Conservation (phyloP, 2,113 vertebrate genomes). For the Grantiella picta region DNA sequence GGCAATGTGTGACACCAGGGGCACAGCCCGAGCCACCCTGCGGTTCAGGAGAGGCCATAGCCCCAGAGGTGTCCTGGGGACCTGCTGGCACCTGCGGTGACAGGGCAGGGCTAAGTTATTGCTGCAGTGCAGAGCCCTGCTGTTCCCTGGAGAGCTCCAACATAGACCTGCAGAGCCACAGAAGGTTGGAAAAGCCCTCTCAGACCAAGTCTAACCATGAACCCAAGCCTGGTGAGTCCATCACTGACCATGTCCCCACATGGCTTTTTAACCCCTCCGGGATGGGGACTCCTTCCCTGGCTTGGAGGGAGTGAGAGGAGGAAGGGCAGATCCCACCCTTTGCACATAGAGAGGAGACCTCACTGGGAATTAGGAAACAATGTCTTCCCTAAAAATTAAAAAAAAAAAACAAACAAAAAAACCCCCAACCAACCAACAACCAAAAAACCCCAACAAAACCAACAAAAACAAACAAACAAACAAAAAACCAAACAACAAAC, state of each 20-base stretch:
- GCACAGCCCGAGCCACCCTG: background rate
- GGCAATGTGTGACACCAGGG: accelerated
- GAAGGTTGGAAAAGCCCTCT: background rate
- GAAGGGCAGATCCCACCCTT: too few species aligned
- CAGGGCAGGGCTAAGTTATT: too few species aligned
- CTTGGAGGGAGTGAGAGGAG: background rate
- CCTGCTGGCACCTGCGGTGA: too few species aligned
- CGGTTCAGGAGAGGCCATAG: background rate
- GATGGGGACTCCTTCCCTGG: accelerated
- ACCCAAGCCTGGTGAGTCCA: background rate
- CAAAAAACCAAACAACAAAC: too few species aligned
- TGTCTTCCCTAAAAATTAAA: background rate
- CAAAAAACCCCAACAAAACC: too few species aligned
- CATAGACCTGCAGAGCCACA: background rate
- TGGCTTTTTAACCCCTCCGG: accelerated
- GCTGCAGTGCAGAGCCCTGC: background rate
- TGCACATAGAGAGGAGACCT: background rate
- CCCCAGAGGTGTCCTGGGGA: background rate
- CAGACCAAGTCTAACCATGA: background rate
- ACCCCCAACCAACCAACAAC: too few species aligned
- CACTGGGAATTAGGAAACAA: background rate
- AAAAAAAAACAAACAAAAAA: too few species aligned
- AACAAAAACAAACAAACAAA: too few species aligned
- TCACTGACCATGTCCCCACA: too few species aligned
- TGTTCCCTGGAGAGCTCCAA: background rate